These are phyloP conservation scores for Deilephila elpenor DNA, from an alignment of 2,888 invertebrate genomes.

Conservation along the genomic window DNA sequence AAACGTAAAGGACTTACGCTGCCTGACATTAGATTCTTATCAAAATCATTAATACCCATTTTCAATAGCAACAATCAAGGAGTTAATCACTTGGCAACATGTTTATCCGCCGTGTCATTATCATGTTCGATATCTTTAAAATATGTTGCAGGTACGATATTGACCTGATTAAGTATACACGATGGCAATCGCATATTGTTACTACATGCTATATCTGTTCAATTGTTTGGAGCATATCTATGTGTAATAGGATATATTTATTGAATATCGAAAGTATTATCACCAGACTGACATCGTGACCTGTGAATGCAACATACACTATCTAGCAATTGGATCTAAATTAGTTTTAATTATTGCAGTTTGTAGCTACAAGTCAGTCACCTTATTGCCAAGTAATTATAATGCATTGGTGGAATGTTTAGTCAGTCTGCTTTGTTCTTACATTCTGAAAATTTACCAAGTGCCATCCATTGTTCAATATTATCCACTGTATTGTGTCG, in stretches of 20 bases:
- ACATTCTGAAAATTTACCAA: not conserved
- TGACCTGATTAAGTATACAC: constrained; percentile 36
- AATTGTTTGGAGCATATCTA: not conserved
- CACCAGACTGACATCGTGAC: constrained; percentile 31
- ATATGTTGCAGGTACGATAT: constrained; percentile 29
- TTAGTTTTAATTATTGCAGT: constrained; percentile 17
- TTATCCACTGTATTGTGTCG: not conserved
- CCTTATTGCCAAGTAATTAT: constrained; percentile 1
- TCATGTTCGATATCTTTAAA: constrained; percentile 29
- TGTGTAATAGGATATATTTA: not conserved
- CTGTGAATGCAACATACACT: constrained; percentile 12
- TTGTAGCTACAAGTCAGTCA: constrained; percentile 19
- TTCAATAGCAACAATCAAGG: constrained; percentile 7
- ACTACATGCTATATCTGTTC: constrained; percentile 31
- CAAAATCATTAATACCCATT: constrained; percentile 1
- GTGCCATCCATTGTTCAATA: not conserved
- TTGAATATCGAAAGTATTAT: constrained; percentile 17
- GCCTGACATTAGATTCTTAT: constrained; percentile 14
- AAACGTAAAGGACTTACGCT: constrained; percentile 5
- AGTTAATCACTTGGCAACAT: constrained; percentile 24
- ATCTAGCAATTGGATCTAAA: constrained; percentile 19
- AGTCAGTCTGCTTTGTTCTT: not conserved
- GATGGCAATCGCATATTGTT: constrained; percentile 28
- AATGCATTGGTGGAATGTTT: not conserved
- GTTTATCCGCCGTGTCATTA: constrained; percentile 33